Conservation (phyloP, 2,113 vertebrate genomes). For the Odontesthes bonariensis region DNA sequence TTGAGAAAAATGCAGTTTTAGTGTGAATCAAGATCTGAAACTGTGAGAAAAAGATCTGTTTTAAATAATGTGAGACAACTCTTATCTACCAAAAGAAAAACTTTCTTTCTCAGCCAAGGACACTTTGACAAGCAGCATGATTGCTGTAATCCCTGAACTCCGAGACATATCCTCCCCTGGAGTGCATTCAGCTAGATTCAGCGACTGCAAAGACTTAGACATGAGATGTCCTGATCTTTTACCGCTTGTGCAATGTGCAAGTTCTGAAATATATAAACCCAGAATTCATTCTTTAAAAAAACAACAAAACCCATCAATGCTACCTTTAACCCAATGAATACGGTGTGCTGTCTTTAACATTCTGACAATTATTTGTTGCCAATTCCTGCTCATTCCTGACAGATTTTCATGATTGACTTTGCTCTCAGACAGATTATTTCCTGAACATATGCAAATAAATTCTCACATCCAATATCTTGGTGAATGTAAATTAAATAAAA, state of each 20-base stretch:
- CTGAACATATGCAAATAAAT: constrained; percentile 11
- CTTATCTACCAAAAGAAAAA: not conserved
- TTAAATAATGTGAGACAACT: not conserved
- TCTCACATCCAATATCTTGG: not conserved
- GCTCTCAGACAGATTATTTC: not conserved
- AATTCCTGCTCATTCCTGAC: not conserved
- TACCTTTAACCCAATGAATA: not conserved
- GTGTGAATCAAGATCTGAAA: not conserved
- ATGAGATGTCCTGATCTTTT: constrained; percentile 1
- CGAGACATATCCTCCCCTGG: not conserved
- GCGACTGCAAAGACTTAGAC: not conserved
- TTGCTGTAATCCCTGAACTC: not conserved
- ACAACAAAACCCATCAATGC: not conserved
- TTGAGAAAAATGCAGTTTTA: not conserved
- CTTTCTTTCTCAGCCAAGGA: not conserved
- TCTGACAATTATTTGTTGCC: not conserved
- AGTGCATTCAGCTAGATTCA: constrained; percentile 17
- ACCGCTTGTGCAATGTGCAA: not conserved
- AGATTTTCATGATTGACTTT: not conserved
- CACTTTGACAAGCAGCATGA: constrained; percentile 15
- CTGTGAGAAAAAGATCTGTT: not conserved
- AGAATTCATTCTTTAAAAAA: too few species aligned
- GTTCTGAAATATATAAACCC: constrained; percentile 7
- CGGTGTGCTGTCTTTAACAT: not conserved
- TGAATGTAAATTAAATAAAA: constrained; percentile 14